Base-by-base conservation (phyloP, 2,888 invertebrate species). In the Heliconius ethilla region DNA sequence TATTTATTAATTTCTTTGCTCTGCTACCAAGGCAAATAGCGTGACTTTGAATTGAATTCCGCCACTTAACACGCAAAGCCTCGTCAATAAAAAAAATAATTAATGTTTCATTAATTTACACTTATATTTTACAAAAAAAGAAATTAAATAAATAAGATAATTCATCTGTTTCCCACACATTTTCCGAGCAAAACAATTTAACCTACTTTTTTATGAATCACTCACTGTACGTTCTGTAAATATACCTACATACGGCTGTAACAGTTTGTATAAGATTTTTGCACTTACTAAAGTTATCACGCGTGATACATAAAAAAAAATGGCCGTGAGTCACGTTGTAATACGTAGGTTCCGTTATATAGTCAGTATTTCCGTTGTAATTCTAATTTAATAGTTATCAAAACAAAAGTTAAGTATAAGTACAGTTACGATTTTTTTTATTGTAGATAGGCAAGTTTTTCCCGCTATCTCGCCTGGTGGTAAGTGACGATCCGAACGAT, bases 181-280 rank as follows among this genome's bases (percentile, higher is more conserved):
- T 67, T 37, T 67, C 37, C 10, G n/a, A 40, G 1, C 15, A n/a
- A 67, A 67, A 67, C n/a, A 5, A 4, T 37, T 22, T 66, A 5
- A 67, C 67, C 37, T 67, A 37, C n/a, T 22, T 67, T 37, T 67
- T 67, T 7, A 67, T n/a, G 37, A 67, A 67, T 40, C n/a, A n/a
- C 9, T 11, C 10, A 37, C n/a, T 37, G 0, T 66, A 66, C 67
- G n/a, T 22, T 65, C 22, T 33, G 66, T 33, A 67, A 33, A 37
- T 37, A 67, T 5, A 67, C 22, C 37, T n/a, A 37, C 37, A 37
- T 55, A 45, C 18, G 67, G 15, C 37, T 69, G 67, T 69, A 40
- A 69, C 40, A 69, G 67, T 69, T 69, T 40, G 67, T 25, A 40
- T n/a, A 69, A 69, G 40, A 69, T 13, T 25, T 40, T 69, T 69